Evolutionary conservation across 2,888 invertebrate genomes (phyloP).

Genomic region (Aspidapion aeneum): DNA sequence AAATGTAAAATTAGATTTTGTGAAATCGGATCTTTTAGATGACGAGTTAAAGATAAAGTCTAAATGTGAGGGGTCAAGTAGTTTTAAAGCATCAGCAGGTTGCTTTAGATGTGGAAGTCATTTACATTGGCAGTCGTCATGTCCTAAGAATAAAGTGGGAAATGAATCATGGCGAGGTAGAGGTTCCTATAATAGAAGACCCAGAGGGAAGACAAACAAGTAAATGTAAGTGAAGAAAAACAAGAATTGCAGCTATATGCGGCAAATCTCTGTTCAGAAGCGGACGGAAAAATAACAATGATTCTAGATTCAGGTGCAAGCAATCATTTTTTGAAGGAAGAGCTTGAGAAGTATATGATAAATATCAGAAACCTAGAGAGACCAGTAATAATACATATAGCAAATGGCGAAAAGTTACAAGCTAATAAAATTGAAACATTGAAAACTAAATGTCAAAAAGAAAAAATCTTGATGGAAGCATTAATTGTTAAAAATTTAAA

Average conservation of each 20-base stretch:
- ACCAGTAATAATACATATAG: slow-evolving; percentile 1
- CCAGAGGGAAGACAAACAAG: background rate
- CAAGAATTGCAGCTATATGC: slow-evolving; percentile 6
- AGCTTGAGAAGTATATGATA: background rate
- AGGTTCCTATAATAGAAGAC: background rate
- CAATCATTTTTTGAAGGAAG: slow-evolving; percentile 10
- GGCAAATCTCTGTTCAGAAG: background rate
- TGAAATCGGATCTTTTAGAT: background rate
- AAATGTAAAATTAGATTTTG: slow-evolving; percentile 5
- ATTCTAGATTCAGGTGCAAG: slow-evolving; percentile 9
- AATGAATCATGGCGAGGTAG: too few species aligned
- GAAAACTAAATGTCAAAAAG: slow-evolving; percentile 4
- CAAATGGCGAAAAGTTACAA: slow-evolving; percentile 3
- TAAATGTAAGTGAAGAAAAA: slow-evolving; percentile 5
- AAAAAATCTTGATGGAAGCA: slow-evolving; percentile 5
- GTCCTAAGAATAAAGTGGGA: background rate
- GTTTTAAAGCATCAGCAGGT: background rate
- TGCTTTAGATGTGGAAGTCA: slow-evolving; percentile 4
- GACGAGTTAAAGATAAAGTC: slow-evolving; percentile 3
- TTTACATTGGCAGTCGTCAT: background rate
- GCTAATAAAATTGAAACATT: slow-evolving; percentile 2
- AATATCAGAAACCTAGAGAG: background rate
- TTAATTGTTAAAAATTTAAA: slow-evolving; percentile 9
- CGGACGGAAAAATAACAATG: background rate
- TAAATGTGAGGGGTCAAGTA: background rate